Base-by-base conservation (phyloP, 2,888 invertebrate genomes). In the Mantis religiosa region DNA sequence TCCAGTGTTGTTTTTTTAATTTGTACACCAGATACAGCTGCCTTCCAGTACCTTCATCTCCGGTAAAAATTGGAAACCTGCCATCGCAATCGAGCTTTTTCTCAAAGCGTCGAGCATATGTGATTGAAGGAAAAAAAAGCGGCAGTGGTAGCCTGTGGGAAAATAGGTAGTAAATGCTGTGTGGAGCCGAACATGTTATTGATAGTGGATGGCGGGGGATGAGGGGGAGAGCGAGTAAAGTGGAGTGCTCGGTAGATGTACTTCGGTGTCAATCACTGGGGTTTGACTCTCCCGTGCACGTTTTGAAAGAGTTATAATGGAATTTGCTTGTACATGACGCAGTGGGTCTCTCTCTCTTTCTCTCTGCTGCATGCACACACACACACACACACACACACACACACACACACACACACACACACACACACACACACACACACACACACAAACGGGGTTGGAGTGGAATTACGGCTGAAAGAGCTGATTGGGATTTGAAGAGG, bases 1-100 rank as follows among this genome's bases (percentile, higher is more conserved):
- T 92, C 92, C 92, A 84, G 71, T 86, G 85, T 84, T 89, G 90
- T 88, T 89, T 90, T 90, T 90, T 91, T 91, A 90, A 90, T 89
- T 90, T 89, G 89, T 47, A 85, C 86, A 83, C 82, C 83, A 89
- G 89, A 89, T 82, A 84, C 82, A 86, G 89, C 82, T 89, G 82
- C 85, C 89, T 89, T 89, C 81, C n/a, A 87, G 89, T 89, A 89
- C 82, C 9, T 86, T 85, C 89, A 85, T 85, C 54, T 84, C 88
- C 84, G 25, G 47, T 88, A 54, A 88, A 87, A 88, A 88, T 47
- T 82, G 87, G 87, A 20, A 34, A 82, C 87, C 41, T 87, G 34
- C 81, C 82, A 82, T 81, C 34, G 85, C n/a, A 87, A 82, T 87
- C n/a, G 28, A 34, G 87, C 27, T 82, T 82, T 27, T 87, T 87